Percentiles rank a stretch among this genome's conserved stretches.
These are phyloP conservation scores for Cyprinella venusta DNA, from an alignment of 2,797 vertebrate species.

Conservation along the genomic window DNA sequence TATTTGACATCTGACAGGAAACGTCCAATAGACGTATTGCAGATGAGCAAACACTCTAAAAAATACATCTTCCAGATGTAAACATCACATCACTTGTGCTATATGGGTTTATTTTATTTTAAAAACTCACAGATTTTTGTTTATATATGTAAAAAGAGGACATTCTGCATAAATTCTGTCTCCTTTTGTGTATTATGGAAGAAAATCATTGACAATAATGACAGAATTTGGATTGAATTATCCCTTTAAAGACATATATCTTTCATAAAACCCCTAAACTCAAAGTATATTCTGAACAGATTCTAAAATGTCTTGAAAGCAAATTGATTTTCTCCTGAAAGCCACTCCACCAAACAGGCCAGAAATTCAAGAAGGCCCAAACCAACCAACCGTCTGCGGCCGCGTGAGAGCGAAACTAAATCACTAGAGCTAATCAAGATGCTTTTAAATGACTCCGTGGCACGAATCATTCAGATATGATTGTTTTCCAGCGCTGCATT, in stretches of 20 bases:
- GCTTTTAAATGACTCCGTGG: background rate
- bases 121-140: too few relatives aligned
- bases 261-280: background rate
- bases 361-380: background rate
- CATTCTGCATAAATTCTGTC: too few relatives aligned
- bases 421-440: constrained; percentile 19
- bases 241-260: background rate
- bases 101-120: too few relatives aligned
- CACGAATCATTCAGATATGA: constrained; percentile 27
- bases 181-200: background rate
- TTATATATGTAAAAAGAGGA: too few relatives aligned
- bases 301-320: background rate
- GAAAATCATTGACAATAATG: background rate
- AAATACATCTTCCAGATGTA: too few relatives aligned
- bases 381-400: too few relatives aligned
- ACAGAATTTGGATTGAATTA: too few relatives aligned
- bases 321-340: constrained; percentile 11
- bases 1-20: too few relatives aligned
- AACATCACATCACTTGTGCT: too few relatives aligned
- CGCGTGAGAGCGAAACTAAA: background rate
- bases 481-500: constrained; percentile 17
- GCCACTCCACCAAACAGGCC: background rate
- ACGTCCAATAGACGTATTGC: too few relatives aligned
- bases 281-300: background rate
- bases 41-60: too few relatives aligned